These are phyloP conservation scores for Sandelia bainsii DNA, from an alignment of 2,797 vertebrate genomes.

Conservation along the genomic window DNA sequence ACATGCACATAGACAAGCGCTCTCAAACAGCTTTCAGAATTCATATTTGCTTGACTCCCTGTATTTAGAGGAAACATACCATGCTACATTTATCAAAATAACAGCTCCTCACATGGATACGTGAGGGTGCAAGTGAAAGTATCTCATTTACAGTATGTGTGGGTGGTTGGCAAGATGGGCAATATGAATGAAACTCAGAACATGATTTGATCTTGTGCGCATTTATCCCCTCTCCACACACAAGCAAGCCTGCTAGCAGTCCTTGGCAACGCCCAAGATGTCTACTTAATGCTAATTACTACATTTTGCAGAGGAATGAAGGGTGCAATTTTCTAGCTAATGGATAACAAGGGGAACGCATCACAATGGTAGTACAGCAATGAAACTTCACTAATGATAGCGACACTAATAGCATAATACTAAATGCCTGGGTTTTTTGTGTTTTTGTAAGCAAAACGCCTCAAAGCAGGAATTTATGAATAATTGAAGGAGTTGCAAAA, in stretches of 20 bases:
- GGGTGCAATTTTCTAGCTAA: constrained; percentile 58
- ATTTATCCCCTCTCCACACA: constrained; percentile 21
- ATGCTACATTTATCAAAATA: constrained; percentile 11
- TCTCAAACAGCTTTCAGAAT: constrained; percentile 22
- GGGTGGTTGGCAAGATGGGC: constrained; percentile 36
- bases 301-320: constrained; percentile 52
- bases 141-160: constrained; percentile 28
- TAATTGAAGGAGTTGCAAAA: constrained; percentile 63
- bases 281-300: constrained; percentile 67
- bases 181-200: constrained; percentile 40
- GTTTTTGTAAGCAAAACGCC: constrained; percentile 61
- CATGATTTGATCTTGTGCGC: constrained; percentile 49
- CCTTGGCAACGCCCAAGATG: constrained; percentile 55
- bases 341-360: constrained; percentile 37
- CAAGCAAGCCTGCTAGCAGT: constrained; percentile 46
- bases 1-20: constrained; percentile 27
- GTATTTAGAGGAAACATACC: constrained; percentile 26
- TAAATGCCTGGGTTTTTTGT: constrained; percentile 39
- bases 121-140: constrained; percentile 30
- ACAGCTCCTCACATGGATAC: constrained; percentile 8
- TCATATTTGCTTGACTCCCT: constrained; percentile 40
- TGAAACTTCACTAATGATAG: constrained; percentile 55
- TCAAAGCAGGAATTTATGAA: constrained; percentile 65
- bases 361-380: constrained; percentile 30
- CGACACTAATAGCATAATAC: constrained; percentile 31